Percentiles rank a stretch among this genome's conserved stretches.
These are phyloP conservation scores for Sapayoa aenigma DNA, from an alignment of 2,113 vertebrate genomes.

Conservation along the genomic window DNA sequence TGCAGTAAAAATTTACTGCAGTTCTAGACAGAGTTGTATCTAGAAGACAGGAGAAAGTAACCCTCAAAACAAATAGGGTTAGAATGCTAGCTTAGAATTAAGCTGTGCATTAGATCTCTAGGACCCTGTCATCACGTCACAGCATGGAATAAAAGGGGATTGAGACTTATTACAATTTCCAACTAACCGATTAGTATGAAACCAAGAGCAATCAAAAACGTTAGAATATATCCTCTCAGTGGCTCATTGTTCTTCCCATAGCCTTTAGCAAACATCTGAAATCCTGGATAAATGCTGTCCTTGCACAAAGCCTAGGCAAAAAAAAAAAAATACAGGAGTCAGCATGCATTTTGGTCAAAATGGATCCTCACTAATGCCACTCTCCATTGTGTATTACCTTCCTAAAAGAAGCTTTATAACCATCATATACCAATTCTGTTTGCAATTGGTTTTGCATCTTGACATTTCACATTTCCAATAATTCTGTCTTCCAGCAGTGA, in stretches of 20 bases:
- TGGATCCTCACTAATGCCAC: background rate
- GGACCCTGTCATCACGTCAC: background rate
- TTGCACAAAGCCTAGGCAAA: constrained; percentile 89
- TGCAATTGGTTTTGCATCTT: background rate
- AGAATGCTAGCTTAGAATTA: background rate
- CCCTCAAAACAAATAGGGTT: background rate
- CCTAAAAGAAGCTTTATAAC: background rate
- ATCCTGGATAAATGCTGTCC: constrained; percentile 95
- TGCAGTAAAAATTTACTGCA: background rate
- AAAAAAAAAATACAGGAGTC: background rate
- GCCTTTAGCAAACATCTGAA: constrained; percentile 92
- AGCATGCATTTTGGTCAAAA: background rate
- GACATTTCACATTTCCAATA: background rate
- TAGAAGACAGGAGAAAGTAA: background rate
- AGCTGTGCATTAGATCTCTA: background rate
- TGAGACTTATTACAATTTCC: background rate
- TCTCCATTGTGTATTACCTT: background rate
- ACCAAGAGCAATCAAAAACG: constrained; percentile 91
- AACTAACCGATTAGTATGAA: constrained; percentile 96
- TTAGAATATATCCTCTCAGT: constrained; percentile 93
- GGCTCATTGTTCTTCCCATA: constrained; percentile 99
- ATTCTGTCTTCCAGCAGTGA: background rate
- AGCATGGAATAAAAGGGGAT: background rate
- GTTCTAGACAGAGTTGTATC: background rate
- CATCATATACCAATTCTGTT: background rate